These are phyloP conservation scores for Ammodramus savannarum DNA, from an alignment of 2,113 vertebrate genomes.

Conservation along the genomic window DNA sequence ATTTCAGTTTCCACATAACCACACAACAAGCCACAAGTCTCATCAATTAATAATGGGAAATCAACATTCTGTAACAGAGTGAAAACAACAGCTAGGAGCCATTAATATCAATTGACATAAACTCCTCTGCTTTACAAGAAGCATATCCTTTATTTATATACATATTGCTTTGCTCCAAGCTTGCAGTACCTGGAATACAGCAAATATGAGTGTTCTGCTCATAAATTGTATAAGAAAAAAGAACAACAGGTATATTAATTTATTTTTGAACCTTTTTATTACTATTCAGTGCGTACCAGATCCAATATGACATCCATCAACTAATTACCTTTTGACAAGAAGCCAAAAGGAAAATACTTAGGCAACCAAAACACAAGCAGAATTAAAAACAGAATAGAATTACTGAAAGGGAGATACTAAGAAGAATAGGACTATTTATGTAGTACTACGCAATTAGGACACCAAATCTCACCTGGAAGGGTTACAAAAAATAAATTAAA, in stretches of 20 bases:
- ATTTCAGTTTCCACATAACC: background rate
- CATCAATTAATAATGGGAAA: slow-evolving; percentile 23
- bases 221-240: background rate
- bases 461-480: background rate
- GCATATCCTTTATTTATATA: background rate
- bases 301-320: background rate
- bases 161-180: background rate
- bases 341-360: background rate
- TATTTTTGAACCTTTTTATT: background rate
- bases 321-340: slow-evolving; percentile 18
- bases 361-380: background rate
- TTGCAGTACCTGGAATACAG: background rate
- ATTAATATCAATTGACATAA: slow-evolving; percentile 9
- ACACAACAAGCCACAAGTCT: background rate
- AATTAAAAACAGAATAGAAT: background rate
- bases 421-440: background rate
- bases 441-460: background rate
- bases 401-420: background rate
- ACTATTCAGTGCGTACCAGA: background rate
- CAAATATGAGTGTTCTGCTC: background rate
- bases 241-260: background rate
- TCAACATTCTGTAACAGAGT: background rate
- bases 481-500: background rate
- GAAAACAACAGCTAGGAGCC: background rate
- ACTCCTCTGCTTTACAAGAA: background rate